Conservation (phyloP, 2,797 vertebrate genomes). For the Syngnathus acus region DNA sequence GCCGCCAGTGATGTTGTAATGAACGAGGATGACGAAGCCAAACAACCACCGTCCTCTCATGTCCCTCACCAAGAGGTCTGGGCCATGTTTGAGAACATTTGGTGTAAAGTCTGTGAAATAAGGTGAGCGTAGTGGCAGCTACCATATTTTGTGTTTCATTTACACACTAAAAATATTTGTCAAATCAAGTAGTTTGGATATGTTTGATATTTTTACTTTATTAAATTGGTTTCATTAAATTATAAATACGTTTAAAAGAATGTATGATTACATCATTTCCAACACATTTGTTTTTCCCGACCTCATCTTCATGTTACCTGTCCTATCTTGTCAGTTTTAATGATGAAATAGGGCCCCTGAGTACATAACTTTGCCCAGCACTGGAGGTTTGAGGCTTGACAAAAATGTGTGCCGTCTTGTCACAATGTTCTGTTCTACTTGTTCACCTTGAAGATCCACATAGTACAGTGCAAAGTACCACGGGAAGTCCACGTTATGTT, state of each 20-base stretch:
- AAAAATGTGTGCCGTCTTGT: not conserved
- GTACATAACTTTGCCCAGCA: too few species aligned
- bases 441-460: not conserved
- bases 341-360: too few species aligned
- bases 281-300: too few species aligned
- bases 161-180: too few species aligned
- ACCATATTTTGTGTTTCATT: not conserved
- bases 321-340: too few species aligned
- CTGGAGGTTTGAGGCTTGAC: not conserved
- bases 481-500: too few species aligned
- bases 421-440: not conserved
- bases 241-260: too few species aligned
- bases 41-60: constrained; percentile 25
- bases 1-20: constrained; percentile 52
- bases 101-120: constrained; percentile 73
- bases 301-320: too few species aligned
- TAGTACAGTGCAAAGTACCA: not conserved
- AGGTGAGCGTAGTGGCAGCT: constrained; percentile 66
- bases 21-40: constrained; percentile 46
- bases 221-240: too few species aligned
- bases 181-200: not conserved
- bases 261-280: too few species aligned
- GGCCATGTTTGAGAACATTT: constrained; percentile 82
- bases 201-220: too few species aligned
- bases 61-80: constrained; percentile 78